These are phyloP conservation scores for Drosophila seguyi DNA, from an alignment of 1,140 invertebrate species.

Conservation along the genomic window DNA sequence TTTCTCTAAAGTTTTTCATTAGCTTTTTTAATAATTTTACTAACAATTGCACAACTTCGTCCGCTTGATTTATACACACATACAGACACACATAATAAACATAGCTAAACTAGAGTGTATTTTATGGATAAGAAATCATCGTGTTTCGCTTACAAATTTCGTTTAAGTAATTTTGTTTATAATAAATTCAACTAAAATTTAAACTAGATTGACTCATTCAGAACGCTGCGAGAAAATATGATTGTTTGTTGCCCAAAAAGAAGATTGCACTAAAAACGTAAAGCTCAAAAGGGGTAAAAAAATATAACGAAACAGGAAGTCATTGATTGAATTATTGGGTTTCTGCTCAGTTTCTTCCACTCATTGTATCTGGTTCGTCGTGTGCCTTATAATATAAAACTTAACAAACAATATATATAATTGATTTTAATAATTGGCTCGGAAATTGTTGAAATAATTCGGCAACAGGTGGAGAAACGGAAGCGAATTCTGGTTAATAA, in stretches of 20 bases:
- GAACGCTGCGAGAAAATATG: slow-evolving; percentile 45
- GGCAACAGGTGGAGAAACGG: slow-evolving; percentile 26
- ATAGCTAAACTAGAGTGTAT: slow-evolving; percentile 60
- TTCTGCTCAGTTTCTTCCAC: slow-evolving; percentile 17
- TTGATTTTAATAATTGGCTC: slow-evolving; percentile 71
- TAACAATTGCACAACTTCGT: slow-evolving; percentile 79
- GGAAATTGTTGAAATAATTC: slow-evolving; percentile 66
- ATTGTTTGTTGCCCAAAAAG: slow-evolving; percentile 57
- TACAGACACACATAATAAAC: slow-evolving; percentile 46
- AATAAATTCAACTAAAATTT: slow-evolving; percentile 74
- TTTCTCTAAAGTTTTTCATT: slow-evolving; percentile 58
- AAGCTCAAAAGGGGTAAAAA: slow-evolving; percentile 50
- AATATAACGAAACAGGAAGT: slow-evolving; percentile 62
- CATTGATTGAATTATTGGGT: slow-evolving; percentile 39
- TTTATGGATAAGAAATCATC: slow-evolving; percentile 59
- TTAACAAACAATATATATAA: slow-evolving; percentile 73
- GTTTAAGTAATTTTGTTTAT: slow-evolving; percentile 65
- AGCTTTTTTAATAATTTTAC: slow-evolving; percentile 58
- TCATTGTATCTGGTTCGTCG: slow-evolving; percentile 3
- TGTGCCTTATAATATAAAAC: slow-evolving; percentile 70
- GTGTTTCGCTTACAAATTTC: slow-evolving; percentile 38
- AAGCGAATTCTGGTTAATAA: slow-evolving; percentile 20
- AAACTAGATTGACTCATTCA: slow-evolving; percentile 74
- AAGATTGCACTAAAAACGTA: slow-evolving; percentile 67
- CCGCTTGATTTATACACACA: slow-evolving; percentile 64